Conservation (phyloP, 2,113 vertebrate genomes). For the Sorex fumeus region DNA sequence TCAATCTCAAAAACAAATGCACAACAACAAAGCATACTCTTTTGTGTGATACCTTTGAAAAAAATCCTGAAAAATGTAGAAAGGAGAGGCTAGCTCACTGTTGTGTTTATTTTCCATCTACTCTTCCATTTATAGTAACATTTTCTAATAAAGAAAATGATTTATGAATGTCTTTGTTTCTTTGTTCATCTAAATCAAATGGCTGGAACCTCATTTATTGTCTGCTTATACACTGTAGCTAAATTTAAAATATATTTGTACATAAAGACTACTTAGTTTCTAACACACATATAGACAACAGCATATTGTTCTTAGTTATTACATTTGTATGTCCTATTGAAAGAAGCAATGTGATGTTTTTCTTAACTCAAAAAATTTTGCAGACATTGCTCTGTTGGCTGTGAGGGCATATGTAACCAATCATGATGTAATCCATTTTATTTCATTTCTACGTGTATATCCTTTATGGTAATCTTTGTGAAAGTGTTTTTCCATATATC, state of each 20-base stretch:
- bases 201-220: neutral
- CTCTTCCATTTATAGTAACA: rapidly evolving
- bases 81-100: rapidly evolving
- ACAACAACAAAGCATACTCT: rapidly evolving
- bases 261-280: neutral
- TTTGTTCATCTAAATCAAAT: neutral
- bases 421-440: rapidly evolving
- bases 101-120: neutral
- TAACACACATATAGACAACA: neutral
- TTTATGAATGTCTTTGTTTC: neutral
- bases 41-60: neutral
- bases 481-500: neutral
- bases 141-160: neutral
- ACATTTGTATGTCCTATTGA: neutral
- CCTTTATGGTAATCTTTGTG: neutral
- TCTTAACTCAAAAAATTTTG: neutral
- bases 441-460: rapidly evolving
- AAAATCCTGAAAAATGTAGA: neutral
- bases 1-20: neutral
- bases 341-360: neutral
- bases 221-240: too few species aligned
- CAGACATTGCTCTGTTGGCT: rapidly evolving
- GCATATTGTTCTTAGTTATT: neutral
- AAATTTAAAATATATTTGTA: too few species aligned
- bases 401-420: rapidly evolving